Base-by-base conservation (phyloP, 2,113 vertebrate species). In the Tiliqua scincoides region DNA sequence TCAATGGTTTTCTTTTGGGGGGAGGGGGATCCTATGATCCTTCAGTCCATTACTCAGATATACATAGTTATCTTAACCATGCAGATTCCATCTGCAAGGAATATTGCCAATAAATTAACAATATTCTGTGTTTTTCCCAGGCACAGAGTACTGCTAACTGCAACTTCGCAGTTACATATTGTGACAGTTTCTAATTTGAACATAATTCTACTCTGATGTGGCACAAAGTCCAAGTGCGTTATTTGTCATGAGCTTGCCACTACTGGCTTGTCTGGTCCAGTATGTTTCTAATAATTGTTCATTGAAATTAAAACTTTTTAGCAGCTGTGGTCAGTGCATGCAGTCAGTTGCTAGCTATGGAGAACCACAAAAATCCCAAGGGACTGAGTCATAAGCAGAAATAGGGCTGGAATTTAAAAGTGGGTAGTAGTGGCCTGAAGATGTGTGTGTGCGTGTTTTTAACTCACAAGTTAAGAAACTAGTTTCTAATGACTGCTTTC, bases 201-300 rank as follows among this genome's bases (percentile, higher is more conserved):
- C 20, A 77, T 32, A 85, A 84, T 91, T 78, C 11, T 63, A 20
- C 57, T 91, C 14, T 89, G 86, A 0, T 86, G 83, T 76, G 48
- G 43, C 27, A 57, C 40, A 4, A 9, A 65, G 17, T 80, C 89
- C 65, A 88, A 88, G 61, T 63, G 67, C 59, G 8, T 85, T 82
- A 6, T 88, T 82, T 17, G 82, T 90, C 89, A 25, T 20, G 81
- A 86, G 71, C 57, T 82, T 23, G 37, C 25, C 84, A 57, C 59
- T 65, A 27, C 2, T 74, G 40, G 48, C 54, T 79, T 89, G 77
- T n/a, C 25, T 89, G 77, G 84, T 70, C n/a, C 63, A 78, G 35
- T 67, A 79, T 78, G 63, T 40, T 87, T 91, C 85, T 74, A 87
- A 52, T 82, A 79, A 71, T 73, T 85, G 89, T 89, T 15, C 68